Percentiles rank a stretch among this genome's conserved stretches.
Conservation (phyloP, 2,888 invertebrate genomes). For the Gymnoscelis rufifasciata region DNA sequence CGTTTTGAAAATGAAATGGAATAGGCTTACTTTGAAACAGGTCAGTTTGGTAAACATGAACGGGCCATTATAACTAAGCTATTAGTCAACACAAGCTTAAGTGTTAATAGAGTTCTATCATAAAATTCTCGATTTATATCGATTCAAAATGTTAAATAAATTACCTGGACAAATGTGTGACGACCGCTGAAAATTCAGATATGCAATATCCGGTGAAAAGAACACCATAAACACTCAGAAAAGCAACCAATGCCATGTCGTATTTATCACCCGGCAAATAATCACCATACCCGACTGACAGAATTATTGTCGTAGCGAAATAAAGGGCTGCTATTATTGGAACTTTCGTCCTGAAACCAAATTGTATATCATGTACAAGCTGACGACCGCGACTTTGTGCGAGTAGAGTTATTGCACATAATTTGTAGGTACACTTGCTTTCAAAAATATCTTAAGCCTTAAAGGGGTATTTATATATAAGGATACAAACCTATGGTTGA, state of each 20-base stretch:
- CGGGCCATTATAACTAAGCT: too few relatives aligned
- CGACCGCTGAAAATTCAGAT: constrained; percentile 72
- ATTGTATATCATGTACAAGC: background rate
- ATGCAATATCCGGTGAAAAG: constrained; percentile 71
- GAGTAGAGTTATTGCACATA: too few relatives aligned
- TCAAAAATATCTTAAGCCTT: too few relatives aligned
- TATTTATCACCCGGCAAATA: constrained; percentile 61
- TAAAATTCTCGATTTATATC: background rate
- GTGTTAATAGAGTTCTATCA: too few relatives aligned
- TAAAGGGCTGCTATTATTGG: constrained; percentile 63
- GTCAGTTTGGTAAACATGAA: too few relatives aligned
- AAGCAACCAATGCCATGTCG: constrained; percentile 66
- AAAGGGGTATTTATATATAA: too few relatives aligned
- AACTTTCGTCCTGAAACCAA: constrained; percentile 48
- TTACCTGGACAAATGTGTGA: constrained; percentile 70
- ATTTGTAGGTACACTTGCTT: too few relatives aligned
- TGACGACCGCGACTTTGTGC: too few relatives aligned
- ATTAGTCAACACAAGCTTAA: too few relatives aligned
- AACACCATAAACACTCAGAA: constrained; percentile 69
- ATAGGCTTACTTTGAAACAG: too few relatives aligned
- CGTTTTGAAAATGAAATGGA: too few relatives aligned
- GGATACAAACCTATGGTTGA: too few relatives aligned
- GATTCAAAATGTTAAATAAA: background rate
- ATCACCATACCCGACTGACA: constrained; percentile 72
- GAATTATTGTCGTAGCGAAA: constrained; percentile 62